These are phyloP conservation scores for Tipula unca DNA, from an alignment of 2,888 invertebrate species.

Conservation along the genomic window DNA sequence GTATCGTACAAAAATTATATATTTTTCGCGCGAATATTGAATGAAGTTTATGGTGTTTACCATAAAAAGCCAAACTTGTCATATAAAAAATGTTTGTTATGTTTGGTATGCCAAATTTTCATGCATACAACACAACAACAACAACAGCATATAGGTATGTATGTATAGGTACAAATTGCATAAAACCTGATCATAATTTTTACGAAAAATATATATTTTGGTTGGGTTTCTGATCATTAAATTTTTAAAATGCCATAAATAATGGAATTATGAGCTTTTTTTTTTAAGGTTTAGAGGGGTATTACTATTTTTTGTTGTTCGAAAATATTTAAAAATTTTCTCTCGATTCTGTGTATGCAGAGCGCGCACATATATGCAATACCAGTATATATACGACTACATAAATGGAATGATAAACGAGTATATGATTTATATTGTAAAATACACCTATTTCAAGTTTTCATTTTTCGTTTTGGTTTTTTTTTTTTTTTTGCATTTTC, in stretches of 20 bases:
- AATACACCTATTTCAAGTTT: not conserved
- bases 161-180: not conserved
- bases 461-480: not conserved
- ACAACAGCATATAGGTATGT: not conserved
- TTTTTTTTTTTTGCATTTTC: not conserved
- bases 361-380: not conserved
- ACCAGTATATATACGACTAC: not conserved
- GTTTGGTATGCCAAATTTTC: not conserved
- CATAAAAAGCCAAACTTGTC: not conserved
- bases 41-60: not conserved
- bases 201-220: not conserved
- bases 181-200: not conserved
- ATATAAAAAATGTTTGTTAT: not conserved
- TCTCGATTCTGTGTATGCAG: not conserved
- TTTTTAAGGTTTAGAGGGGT: not conserved
- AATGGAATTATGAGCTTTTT: conserved; percentile 14
- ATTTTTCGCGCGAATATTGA: not conserved
- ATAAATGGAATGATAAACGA: not conserved
- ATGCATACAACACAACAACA: not conserved
- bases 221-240: not conserved
- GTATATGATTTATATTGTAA: not conserved
- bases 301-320: not conserved
- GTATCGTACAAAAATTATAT: not conserved
- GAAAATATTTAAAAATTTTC: not conserved
- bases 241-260: not conserved